Evolutionary conservation across 2,888 invertebrate genomes (phyloP).

Genomic region (Octodonta nipae): DNA sequence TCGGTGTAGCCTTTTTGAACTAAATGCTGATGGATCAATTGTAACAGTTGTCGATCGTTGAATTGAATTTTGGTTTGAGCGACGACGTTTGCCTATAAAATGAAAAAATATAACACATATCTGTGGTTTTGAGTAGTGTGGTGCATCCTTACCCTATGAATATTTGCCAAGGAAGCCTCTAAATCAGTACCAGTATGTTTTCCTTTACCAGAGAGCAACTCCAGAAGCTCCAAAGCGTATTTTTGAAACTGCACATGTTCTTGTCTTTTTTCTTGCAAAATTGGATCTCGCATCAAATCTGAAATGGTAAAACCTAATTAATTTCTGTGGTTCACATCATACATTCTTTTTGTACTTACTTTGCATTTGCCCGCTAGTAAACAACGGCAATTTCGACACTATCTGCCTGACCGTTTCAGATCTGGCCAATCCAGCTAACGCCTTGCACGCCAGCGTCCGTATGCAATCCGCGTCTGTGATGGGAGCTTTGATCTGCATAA

Average conservation of each 20-base stretch:
- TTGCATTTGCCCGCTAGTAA: constrained; percentile 85
- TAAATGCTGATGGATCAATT: constrained; percentile 82
- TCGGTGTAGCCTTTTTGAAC: constrained; percentile 58
- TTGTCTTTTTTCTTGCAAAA: constrained; percentile 87
- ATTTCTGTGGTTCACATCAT: too few relatives aligned
- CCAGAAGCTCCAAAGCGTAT: constrained; percentile 79
- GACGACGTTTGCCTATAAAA: constrained; percentile 71
- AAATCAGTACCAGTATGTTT: constrained; percentile 65
- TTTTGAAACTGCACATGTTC: constrained; percentile 94
- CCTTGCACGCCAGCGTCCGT: constrained; percentile 83
- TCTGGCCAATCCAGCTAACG: constrained; percentile 84
- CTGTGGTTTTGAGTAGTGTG: too few relatives aligned
- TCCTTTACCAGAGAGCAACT: constrained; percentile 82
- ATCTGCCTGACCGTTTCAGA: constrained; percentile 88
- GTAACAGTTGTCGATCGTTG: constrained; percentile 83
- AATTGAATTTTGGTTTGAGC: constrained; percentile 92
- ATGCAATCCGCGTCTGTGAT: constrained; percentile 95
- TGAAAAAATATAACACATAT: constrained; percentile 5
- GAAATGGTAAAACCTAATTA: constrained; percentile 14
- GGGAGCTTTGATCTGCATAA: constrained; percentile 84
- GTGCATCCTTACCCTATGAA: constrained; percentile 55
- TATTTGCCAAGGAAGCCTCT: constrained; percentile 76
- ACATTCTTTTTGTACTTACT: constrained; percentile 36
- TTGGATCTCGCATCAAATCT: constrained; percentile 90
- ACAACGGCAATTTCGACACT: constrained; percentile 85